Base-by-base conservation (phyloP, 1,140 invertebrate species). In the Hylaeus volcanicus region DNA sequence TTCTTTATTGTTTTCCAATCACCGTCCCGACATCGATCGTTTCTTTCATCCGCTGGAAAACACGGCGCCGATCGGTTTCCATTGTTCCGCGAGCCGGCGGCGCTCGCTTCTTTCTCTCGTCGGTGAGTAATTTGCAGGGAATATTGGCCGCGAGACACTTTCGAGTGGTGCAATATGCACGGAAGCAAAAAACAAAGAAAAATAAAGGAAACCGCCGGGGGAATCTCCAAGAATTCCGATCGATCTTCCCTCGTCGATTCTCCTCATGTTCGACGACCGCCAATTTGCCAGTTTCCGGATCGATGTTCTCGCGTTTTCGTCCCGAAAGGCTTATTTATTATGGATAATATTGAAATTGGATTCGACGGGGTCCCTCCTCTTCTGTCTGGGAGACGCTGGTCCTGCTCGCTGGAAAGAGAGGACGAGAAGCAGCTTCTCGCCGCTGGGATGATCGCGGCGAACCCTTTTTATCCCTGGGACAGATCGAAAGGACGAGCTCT, bases 261-360 rank as follows among this genome's bases (percentile, higher is more conserved):
- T 53, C 41, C 26, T 26, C 26, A 26, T 26, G 26, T 26, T 26
- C 26, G 26, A 26, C 26, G 26, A 26, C 26, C 26, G 26, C 26
- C 26, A 26, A 26, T 26, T 26, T 26, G 26, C 26, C 26, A 26
- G 26, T 26, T 26, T 26, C 26, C 26, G 26, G 26, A 26, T 26
- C 26, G 26, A 26, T 26, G 26, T 26, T 26, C 26, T 26, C 26
- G 26, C 26, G 26, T 26, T 26, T 26, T 4, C 0, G 6, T 15
- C 14, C 3, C 53, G 12, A 45, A 51, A 69, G 64, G 66, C 65
- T 88, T 76, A 83, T 89, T 89, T 86, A 87, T 89, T 88, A 83
- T 73, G 66, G 79, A 88, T 89, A 88, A 89, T 88, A 74, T 79
- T 26, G 45, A 77, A 87, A 89, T 87, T 84, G 86, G 79, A 75